phyloP scores from a whole-genome alignment of 2,113 vertebrate genomes.

The Cnemophilus loriae region DNA sequence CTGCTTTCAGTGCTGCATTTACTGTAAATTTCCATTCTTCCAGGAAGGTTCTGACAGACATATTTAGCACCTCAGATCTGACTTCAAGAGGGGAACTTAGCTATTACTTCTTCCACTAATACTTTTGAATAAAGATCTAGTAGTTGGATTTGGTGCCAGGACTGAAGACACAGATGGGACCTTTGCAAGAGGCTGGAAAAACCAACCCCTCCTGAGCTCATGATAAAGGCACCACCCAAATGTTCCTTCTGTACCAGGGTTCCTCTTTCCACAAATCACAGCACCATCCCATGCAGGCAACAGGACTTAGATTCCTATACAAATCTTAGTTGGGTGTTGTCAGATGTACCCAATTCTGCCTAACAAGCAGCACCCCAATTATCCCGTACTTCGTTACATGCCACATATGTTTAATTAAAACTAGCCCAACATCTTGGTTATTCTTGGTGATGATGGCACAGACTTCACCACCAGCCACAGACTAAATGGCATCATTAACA shows the following conservation, averaged over 20 bases:
- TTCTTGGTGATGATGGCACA: background rate
- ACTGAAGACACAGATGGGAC: background rate
- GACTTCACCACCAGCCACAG: background rate
- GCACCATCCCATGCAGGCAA: background rate
- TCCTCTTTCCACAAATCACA: background rate
- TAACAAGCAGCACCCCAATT: background rate
- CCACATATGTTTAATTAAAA: background rate
- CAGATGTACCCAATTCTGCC: background rate
- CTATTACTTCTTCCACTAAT: background rate
- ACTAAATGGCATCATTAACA: background rate
- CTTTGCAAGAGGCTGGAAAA: background rate
- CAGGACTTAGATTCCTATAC: background rate
- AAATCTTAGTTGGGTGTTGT: background rate
- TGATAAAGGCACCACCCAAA: background rate
- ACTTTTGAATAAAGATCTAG: background rate
- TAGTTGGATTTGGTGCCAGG: background rate
- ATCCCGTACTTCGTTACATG: background rate
- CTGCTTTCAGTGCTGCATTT: slow-evolving; percentile 6
- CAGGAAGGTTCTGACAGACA: background rate
- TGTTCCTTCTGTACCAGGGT: background rate
- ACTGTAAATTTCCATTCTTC: slow-evolving; percentile 13
- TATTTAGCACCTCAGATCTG: background rate
- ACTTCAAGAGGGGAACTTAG: background rate
- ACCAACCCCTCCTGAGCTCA: background rate
- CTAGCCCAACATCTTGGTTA: background rate